Base-by-base conservation (phyloP, 2,797 vertebrate genomes). In the Chromis chromis region DNA sequence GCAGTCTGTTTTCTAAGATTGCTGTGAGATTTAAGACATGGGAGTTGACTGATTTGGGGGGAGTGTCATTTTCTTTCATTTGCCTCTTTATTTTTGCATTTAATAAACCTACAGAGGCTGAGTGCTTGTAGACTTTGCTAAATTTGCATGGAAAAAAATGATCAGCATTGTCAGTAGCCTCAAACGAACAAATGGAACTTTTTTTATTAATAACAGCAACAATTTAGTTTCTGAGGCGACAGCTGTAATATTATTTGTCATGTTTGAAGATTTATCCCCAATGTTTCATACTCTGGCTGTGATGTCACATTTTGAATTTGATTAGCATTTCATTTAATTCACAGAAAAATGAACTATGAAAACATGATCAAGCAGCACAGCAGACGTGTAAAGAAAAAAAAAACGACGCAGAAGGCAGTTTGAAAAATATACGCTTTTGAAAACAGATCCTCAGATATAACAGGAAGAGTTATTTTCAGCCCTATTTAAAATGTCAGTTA, bases 1-100 rank as follows among this genome's bases (percentile, higher is more conserved):
- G 70, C 63, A 40, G 36, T 58, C 14, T 46, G 31, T 27, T 52
- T 44, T 48, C 14, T 22, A 3, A 65, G 11, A 63, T 62, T 52
- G 21, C 39, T 61, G 24, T 24, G 21, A 42, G 42, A 42, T 68
- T 0, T 5, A 59, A 39, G 21, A 21, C 31, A 13, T n/a, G 0
- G 44, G 36, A 70, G 24, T 19, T 4, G 2, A 60, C 14, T 42
- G 14, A 16, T 1, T 16, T 3, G 4, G 1, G 12, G 36, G 36
- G 9, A 31, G 27, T 57, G 53, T 8, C 7, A 4, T 13, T 54
- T 16, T 22, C 40, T 14, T 52, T 21, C 5, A 14, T 1, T 21
- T 31, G 17, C 5, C 59, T 28, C 27, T 64, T 9, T 33, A 21
- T 17, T 9, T 1, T 2, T 39, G 8, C 57, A 16, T 54, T 40